These are phyloP conservation scores for Drosophila lowei DNA, from an alignment of 1,140 invertebrate species.

Conservation along the genomic window DNA sequence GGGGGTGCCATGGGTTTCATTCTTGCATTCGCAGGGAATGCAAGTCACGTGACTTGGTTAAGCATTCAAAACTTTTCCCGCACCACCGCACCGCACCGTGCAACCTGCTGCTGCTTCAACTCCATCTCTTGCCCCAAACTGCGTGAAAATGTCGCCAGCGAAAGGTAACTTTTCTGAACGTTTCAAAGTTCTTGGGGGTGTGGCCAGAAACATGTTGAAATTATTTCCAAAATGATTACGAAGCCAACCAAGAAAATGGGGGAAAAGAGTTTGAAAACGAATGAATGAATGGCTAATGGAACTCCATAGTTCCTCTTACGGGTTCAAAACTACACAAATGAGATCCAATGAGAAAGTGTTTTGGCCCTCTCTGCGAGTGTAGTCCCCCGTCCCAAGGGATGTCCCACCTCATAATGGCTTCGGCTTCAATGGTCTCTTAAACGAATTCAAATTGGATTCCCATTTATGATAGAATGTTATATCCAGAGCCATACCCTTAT, in stretches of 20 bases:
- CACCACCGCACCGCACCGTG: neutral
- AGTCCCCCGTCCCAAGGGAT: conserved; percentile 22
- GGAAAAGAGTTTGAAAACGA: too few relatives aligned
- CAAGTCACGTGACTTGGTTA: conserved; percentile 56
- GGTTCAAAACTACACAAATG: too few relatives aligned
- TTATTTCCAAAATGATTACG: too few relatives aligned
- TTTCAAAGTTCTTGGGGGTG: too few relatives aligned
- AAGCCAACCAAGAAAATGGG: too few relatives aligned
- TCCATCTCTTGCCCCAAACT: neutral
- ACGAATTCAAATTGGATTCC: conserved; percentile 39
- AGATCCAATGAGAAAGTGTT: too few relatives aligned
- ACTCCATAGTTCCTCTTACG: too few relatives aligned
- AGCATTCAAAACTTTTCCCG: conserved; percentile 40
- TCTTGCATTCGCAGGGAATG: conserved; percentile 8
- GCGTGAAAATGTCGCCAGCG: conserved; percentile 1
- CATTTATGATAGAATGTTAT: conserved; percentile 23
- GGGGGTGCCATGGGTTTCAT: neutral
- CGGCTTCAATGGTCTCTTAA: conserved; percentile 25
- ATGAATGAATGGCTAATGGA: too few relatives aligned
- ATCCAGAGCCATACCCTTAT: conserved; percentile 34
- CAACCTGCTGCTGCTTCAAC: conserved; percentile 7
- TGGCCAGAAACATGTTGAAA: too few relatives aligned
- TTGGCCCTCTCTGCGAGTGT: too few relatives aligned
- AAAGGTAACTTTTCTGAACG: conserved; percentile 8
- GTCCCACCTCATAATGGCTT: conserved; percentile 33